phyloP scores from a whole-genome alignment of 2,113 vertebrate species.

The Numenius arquata region DNA sequence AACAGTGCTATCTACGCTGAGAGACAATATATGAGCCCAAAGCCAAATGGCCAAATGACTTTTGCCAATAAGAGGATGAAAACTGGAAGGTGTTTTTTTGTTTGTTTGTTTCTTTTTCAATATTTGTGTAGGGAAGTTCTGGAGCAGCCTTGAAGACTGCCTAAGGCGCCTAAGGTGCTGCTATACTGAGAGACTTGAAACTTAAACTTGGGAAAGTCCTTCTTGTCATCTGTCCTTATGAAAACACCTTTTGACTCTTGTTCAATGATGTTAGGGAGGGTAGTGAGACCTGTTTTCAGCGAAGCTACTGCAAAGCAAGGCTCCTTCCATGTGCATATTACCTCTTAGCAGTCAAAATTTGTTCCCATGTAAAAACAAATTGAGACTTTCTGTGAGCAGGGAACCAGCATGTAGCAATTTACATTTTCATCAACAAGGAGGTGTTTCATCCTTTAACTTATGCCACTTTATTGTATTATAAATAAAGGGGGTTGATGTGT shows the following conservation, averaged over 20 bases:
- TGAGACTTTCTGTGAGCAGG: neutral
- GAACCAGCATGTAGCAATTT: neutral
- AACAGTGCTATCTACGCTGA: neutral
- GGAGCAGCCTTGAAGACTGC: neutral
- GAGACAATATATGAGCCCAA: neutral
- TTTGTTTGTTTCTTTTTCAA: neutral
- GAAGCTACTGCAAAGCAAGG: neutral
- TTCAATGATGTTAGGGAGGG: neutral
- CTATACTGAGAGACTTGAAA: neutral
- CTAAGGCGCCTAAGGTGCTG: neutral
- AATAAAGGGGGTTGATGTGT: neutral
- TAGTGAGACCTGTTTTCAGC: neutral
- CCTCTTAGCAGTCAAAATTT: neutral
- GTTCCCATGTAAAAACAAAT: neutral
- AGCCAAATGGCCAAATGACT: neutral
- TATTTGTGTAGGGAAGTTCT: neutral
- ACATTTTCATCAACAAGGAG: neutral
- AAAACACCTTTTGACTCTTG: neutral
- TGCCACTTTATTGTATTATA: neutral
- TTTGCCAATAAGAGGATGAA: neutral
- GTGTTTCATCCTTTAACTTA: neutral
- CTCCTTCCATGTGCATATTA: neutral
- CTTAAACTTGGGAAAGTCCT: neutral
- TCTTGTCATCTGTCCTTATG: neutral
- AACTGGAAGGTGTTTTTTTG: neutral